These are phyloP conservation scores for Andinoacara biseriatus DNA, from an alignment of 2,113 vertebrate genomes.

Conservation along the genomic window DNA sequence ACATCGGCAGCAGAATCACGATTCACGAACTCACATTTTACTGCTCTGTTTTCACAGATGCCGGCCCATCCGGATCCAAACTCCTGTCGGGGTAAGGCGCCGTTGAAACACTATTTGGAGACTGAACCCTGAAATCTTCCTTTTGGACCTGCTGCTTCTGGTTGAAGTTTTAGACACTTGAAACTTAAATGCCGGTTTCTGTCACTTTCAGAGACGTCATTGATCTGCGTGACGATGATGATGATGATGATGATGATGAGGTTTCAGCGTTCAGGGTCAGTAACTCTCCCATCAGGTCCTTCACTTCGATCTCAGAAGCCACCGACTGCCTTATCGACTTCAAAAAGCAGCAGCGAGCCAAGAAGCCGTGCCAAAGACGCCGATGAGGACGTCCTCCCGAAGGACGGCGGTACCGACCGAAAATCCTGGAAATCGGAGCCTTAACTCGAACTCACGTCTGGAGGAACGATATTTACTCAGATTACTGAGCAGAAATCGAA, in stretches of 20 bases:
- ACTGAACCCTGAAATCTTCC: neutral
- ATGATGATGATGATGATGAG: neutral
- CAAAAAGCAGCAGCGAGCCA: slow-evolving; percentile 63
- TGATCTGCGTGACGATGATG: slow-evolving; percentile 57
- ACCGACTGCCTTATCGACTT: slow-evolving; percentile 82
- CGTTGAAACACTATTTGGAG: neutral
- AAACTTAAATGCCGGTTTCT: neutral
- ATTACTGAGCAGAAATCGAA: neutral
- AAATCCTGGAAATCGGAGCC: slow-evolving; percentile 19
- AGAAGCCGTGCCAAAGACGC: slow-evolving; percentile 57
- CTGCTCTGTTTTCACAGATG: slow-evolving; percentile 44
- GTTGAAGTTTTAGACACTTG: neutral
- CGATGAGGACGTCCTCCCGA: slow-evolving; percentile 25
- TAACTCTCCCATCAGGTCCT: slow-evolving; percentile 81
- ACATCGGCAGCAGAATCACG: neutral
- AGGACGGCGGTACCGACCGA: neutral
- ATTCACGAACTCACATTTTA: neutral
- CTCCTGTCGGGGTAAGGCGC: slow-evolving; percentile 36
- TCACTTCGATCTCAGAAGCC: slow-evolving; percentile 84
- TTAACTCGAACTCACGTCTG: slow-evolving; percentile 5
- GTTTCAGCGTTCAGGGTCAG: slow-evolving; percentile 41
- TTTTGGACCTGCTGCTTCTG: neutral
- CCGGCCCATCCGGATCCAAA: slow-evolving; percentile 50
- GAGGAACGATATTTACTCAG: neutral
- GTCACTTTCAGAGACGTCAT: slow-evolving; percentile 55